Base-by-base conservation (phyloP, 2,113 vertebrate species). In the Suricata suricatta region DNA sequence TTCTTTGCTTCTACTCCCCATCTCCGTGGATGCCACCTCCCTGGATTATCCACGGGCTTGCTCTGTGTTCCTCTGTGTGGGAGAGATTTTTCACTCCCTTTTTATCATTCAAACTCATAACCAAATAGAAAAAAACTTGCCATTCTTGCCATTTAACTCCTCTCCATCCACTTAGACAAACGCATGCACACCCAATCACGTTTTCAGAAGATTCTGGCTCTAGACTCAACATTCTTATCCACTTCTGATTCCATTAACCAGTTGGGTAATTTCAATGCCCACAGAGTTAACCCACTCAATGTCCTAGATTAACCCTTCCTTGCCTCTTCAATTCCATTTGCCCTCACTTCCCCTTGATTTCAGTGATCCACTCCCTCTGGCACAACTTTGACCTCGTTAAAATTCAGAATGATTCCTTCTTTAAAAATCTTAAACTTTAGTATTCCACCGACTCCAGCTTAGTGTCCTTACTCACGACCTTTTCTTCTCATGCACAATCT, bases 351-450 rank as follows among this genome's bases (percentile, higher is more conserved):
- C 6, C 76, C 15, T 96, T 14, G 2, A 66, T 44, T 87, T 66
- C 64, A 71, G 50, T 76, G 57, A 57, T 38, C 5, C 12, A 2
- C 11, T 88, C 21, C 7, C 63, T 23, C 0, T n/a, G 52, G 29
- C 5, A 38, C 3, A 64, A 17, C 25, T 81, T 21, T 85, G 84
- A 41, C 23, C 41, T 92, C 79, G 44, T 69, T 90, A 35, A n/a
- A 80, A 57, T 31, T 52, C 60, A 92, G 15, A 95, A 81, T 77
- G 68, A 54, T 35, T 88, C 7, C 5, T 16, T 41, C 74, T 57
- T 93, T 50, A 85, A 96, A 60, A 57, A 54, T 77, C 9, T 92
- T 74, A 88, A 76, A 14, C n/a, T 88, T 91, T 71, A 63, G 33
- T 87, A 63, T 63, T 84, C 13, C 16, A 23, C 50, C 60, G 52